A percentile compares a stretch with the other conserved stretches of the same genome.
These are phyloP conservation scores for Enteromius radiatus DNA, from an alignment of 2,797 vertebrate species.

Conservation along the genomic window DNA sequence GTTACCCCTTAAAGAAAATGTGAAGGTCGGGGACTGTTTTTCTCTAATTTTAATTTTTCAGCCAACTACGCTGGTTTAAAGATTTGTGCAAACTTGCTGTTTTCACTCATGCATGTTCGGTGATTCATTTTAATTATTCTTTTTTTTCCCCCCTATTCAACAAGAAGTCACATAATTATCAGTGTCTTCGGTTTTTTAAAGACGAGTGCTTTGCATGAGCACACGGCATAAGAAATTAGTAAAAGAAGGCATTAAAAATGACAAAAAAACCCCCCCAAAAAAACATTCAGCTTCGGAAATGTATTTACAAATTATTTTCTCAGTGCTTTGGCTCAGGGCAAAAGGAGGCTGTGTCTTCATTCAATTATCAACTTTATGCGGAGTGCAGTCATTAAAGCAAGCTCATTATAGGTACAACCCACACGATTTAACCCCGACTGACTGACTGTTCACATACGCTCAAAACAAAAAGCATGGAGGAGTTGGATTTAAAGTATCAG, in stretches of 20 bases:
- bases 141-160: constrained; percentile 61
- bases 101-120: constrained; percentile 69
- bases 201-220: constrained; percentile 46
- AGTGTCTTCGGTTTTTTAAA: constrained; percentile 59
- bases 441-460: background rate
- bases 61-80: constrained; percentile 33
- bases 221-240: constrained; percentile 49
- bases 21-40: constrained; percentile 46
- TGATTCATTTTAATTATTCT: constrained; percentile 76
- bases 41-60: constrained; percentile 26
- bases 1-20: constrained; percentile 48
- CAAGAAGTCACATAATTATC: constrained; percentile 58
- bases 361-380: constrained; percentile 78
- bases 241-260: constrained; percentile 63
- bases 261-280: constrained; percentile 53
- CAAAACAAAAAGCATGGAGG: background rate
- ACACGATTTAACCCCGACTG: constrained; percentile 70
- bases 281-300: constrained; percentile 63
- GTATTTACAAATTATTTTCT: constrained; percentile 74
- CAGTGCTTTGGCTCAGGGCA: constrained; percentile 65
- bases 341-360: constrained; percentile 73
- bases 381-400: constrained; percentile 79
- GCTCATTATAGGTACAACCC: constrained; percentile 76
- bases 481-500: background rate
- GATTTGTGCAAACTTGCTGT: constrained; percentile 55